A percentile compares a stretch with the other conserved stretches of the same genome.
These are phyloP conservation scores for Dicerorhinus sumatrensis DNA, from an alignment of 2,113 vertebrate species.

Conservation along the genomic window DNA sequence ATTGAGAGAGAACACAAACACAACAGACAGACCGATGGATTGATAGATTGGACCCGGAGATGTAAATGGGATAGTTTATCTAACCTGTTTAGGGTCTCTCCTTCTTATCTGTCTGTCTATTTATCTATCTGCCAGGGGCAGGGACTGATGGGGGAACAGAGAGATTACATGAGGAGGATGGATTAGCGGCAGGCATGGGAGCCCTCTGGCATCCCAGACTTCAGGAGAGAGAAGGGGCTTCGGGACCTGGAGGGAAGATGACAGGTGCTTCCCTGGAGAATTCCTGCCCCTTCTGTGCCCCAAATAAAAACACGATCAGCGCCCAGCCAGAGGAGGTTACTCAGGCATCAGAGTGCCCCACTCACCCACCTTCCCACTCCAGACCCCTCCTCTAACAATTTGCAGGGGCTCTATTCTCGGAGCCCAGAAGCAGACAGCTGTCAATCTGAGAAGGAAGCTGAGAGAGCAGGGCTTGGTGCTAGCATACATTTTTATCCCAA, in stretches of 20 bases:
- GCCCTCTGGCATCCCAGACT: constrained; percentile 34
- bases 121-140: constrained; percentile 69
- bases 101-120: constrained; percentile 80
- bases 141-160: constrained; percentile 35
- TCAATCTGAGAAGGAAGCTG: not conserved
- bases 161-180: constrained; percentile 61
- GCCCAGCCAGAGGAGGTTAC: not conserved
- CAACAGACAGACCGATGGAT: constrained; percentile 73
- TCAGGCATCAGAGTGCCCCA: fast-evolving
- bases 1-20: constrained; percentile 75
- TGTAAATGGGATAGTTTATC: constrained; percentile 86
- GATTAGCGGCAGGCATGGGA: not conserved
- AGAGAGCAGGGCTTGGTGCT: constrained; percentile 28
- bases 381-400: not conserved
- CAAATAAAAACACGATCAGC: not conserved
- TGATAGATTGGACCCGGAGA: constrained; percentile 83
- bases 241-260: not conserved
- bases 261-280: not conserved
- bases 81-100: constrained; percentile 76
- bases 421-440: constrained; percentile 52
- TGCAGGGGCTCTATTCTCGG: not conserved
- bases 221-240: not conserved
- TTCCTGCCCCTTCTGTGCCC: not conserved
- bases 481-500: constrained; percentile 73
- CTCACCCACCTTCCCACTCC: not conserved